phyloP scores from a whole-genome alignment of 2,888 invertebrate species.

The Dynastes tityus region DNA sequence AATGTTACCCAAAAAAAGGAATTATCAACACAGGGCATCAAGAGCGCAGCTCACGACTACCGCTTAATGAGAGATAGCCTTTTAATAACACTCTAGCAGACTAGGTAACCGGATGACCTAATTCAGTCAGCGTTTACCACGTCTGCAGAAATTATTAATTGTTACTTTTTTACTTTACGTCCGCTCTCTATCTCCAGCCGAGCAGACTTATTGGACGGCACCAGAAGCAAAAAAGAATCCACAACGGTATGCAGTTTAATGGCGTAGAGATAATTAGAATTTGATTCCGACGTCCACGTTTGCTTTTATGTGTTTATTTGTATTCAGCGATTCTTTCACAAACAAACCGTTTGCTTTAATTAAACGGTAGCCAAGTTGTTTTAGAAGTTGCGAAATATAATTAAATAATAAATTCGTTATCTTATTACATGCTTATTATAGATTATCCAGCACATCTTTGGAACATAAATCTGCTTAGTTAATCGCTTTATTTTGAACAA shows the following conservation, averaged over 20 bases:
- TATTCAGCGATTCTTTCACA: too few species aligned
- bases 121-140: slow-evolving; percentile 13
- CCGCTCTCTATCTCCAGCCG: neutral
- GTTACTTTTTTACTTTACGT: neutral
- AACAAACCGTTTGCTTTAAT: too few species aligned
- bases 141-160: slow-evolving; percentile 19
- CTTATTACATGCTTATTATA: too few species aligned
- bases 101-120: slow-evolving; percentile 19
- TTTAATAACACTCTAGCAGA: neutral
- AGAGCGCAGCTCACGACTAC: neutral
- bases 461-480: too few species aligned
- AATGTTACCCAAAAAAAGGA: too few species aligned
- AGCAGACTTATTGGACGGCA: neutral
- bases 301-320: neutral
- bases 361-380: too few species aligned
- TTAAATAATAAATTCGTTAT: too few species aligned
- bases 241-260: slow-evolving; percentile 1
- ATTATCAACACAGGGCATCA: too few species aligned
- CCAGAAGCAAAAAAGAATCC: neutral
- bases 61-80: neutral
- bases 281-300: neutral
- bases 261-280: neutral
- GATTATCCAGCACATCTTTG: too few species aligned
- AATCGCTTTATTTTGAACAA: too few species aligned
- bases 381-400: too few species aligned